Evolutionary conservation across 1,140 invertebrate species (phyloP).

Genomic region (Drosophila navojoa): DNA sequence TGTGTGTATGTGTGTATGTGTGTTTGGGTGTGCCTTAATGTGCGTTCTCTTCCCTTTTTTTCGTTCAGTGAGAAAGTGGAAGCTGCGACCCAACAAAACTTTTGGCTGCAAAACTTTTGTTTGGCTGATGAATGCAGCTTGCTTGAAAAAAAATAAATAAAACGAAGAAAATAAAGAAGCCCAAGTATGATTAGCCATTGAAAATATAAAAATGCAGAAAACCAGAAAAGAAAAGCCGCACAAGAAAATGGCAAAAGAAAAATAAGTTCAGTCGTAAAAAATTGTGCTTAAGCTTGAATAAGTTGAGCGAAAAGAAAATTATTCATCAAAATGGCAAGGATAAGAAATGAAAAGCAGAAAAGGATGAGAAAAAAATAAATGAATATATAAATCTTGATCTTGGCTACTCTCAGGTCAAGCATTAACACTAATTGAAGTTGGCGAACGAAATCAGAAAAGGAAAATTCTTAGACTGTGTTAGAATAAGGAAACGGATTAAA

Average conservation of each 20-base stretch:
- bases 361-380: neutral
- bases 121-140: slow-evolving; percentile 39
- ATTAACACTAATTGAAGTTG: too few species aligned
- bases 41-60: slow-evolving; percentile 16
- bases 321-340: too few species aligned
- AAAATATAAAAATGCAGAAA: slow-evolving; percentile 2
- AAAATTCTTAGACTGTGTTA: too few species aligned
- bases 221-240: slow-evolving; percentile 3
- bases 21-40: slow-evolving; percentile 21
- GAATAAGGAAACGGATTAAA: too few species aligned
- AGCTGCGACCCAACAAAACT: neutral
- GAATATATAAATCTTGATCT: neutral
- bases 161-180: slow-evolving; percentile 22
- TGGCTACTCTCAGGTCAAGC: too few species aligned
- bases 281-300: neutral
- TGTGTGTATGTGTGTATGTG: slow-evolving; percentile 1
- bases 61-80: neutral
- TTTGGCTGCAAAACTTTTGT: slow-evolving; percentile 37
- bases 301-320: too few species aligned
- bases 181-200: slow-evolving; percentile 15
- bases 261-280: neutral
- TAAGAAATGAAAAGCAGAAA: neutral
- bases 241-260: neutral
- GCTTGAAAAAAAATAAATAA: neutral
- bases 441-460: too few species aligned